A percentile compares a stretch with the other conserved stretches of the same genome.
phyloP scores from a whole-genome alignment of 2,888 invertebrate genomes.

The Atrina japonica region DNA sequence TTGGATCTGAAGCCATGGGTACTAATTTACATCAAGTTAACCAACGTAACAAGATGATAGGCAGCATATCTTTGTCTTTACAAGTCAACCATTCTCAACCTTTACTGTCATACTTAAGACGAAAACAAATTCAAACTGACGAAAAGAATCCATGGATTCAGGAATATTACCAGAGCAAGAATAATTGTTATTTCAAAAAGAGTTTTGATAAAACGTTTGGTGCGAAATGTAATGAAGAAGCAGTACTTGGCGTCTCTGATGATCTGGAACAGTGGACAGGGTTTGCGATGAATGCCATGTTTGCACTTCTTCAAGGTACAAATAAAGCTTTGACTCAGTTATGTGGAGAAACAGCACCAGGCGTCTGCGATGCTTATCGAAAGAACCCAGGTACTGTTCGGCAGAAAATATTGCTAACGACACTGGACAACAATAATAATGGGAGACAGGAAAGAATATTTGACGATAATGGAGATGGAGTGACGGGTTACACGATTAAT shows the following conservation, averaged over 20 bases:
- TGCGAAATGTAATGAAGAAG: constrained; percentile 5
- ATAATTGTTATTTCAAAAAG: constrained; percentile 22
- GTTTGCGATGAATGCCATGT: constrained; percentile 31
- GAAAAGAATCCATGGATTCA: constrained; percentile 28
- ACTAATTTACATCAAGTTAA: background rate
- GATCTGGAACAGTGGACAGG: constrained; percentile 28
- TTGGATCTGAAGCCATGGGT: constrained; percentile 54
- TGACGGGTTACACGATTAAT: constrained; percentile 41
- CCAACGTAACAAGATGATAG: constrained; percentile 6
- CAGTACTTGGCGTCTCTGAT: too few relatives aligned
- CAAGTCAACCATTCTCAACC: constrained; percentile 6
- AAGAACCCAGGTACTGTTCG: background rate
- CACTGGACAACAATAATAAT: constrained; percentile 16
- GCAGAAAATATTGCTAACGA: constrained; percentile 4
- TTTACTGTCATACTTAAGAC: background rate
- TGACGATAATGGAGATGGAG: constrained; percentile 40
- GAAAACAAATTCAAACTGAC: background rate
- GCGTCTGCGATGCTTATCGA: constrained; percentile 22
- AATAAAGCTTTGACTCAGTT: constrained; percentile 18
- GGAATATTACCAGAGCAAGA: constrained; percentile 13
- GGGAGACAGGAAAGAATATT: constrained; percentile 17
- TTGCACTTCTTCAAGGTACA: constrained; percentile 27
- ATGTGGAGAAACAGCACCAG: constrained; percentile 18
- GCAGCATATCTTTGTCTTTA: constrained; percentile 40
- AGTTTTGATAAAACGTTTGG: constrained; percentile 36